A percentile compares a stretch with the other conserved stretches of the same genome.
Conservation (phyloP, 1,140 invertebrate species). For the Parasteatoda tepidariorum region DNA sequence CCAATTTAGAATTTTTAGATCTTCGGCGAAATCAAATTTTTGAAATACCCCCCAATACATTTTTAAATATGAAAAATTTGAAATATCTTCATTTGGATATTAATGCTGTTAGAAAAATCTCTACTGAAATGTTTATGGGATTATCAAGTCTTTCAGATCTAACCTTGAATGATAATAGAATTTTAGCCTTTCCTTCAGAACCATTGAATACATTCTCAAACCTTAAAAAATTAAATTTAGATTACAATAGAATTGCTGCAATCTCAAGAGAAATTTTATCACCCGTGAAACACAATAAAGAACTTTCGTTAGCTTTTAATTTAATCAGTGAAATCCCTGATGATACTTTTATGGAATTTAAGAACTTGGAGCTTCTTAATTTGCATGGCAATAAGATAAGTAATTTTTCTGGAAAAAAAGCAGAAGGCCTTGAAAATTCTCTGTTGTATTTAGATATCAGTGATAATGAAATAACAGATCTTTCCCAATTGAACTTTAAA, state of each 20-base stretch:
- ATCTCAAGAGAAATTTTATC: slow-evolving; percentile 77
- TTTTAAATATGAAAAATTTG: slow-evolving; percentile 78
- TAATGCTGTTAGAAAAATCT: slow-evolving; percentile 86
- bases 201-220: slow-evolving; percentile 80
- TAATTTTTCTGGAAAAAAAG: slow-evolving; percentile 78
- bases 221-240: slow-evolving; percentile 80
- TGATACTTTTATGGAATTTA: slow-evolving; percentile 76
- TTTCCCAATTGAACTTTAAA: slow-evolving; percentile 65
- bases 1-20: slow-evolving; percentile 61
- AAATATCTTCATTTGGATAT: slow-evolving; percentile 83
- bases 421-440: slow-evolving; percentile 79
- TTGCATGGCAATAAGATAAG: slow-evolving; percentile 82
- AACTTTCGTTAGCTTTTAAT: slow-evolving; percentile 81
- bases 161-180: slow-evolving; percentile 88
- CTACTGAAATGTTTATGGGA: slow-evolving; percentile 86
- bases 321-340: slow-evolving; percentile 86
- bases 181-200: slow-evolving; percentile 82
- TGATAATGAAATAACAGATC: slow-evolving; percentile 78
- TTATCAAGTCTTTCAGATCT: slow-evolving; percentile 80
- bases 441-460: slow-evolving; percentile 80
- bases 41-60: slow-evolving; percentile 82
- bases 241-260: slow-evolving; percentile 88
- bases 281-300: slow-evolving; percentile 65
- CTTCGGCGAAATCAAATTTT: slow-evolving; percentile 79
- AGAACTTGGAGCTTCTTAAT: slow-evolving; percentile 77